Conservation (phyloP, 2,797 vertebrate genomes). For the Acanthis flammea region DNA sequence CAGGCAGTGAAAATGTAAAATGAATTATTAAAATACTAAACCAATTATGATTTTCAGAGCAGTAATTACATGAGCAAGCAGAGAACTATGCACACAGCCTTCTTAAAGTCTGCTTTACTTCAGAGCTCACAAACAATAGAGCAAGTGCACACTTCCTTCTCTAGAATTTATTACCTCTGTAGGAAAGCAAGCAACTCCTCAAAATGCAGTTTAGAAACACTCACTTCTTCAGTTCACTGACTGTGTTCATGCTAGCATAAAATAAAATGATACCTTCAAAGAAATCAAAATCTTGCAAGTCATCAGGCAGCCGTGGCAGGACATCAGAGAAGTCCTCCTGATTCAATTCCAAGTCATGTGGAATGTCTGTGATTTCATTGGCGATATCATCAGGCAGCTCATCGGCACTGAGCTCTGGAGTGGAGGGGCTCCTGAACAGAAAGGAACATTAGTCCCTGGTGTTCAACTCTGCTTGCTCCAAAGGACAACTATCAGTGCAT, state of each 20-base stretch:
- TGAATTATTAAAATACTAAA: conserved; percentile 53
- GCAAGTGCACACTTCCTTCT: not conserved
- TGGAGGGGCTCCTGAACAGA: conserved; percentile 88
- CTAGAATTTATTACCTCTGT: not conserved
- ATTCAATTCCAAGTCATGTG: conserved; percentile 97
- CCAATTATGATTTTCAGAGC: conserved; percentile 40
- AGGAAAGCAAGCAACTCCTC: not conserved
- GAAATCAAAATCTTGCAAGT: conserved; percentile 98
- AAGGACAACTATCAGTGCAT: not conserved
- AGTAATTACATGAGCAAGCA: conserved; percentile 26
- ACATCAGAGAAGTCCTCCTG: conserved; percentile 99
- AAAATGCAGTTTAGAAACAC: not conserved
- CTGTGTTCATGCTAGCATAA: not conserved
- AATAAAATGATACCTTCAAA: conserved; percentile 89
- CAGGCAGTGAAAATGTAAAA: conserved; percentile 33
- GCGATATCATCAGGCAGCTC: conserved; percentile 98
- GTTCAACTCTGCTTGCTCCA: not conserved
- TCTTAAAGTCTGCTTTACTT: not conserved
- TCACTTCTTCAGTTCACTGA: not conserved
- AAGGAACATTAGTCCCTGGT: not conserved
- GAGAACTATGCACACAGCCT: not conserved
- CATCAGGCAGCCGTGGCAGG: conserved; percentile 92
- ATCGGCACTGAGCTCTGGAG: conserved; percentile 94
- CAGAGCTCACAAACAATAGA: conserved; percentile 13
- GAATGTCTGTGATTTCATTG: conserved; percentile 99